Evolutionary conservation across 2,888 invertebrate species (phyloP), one percentile per base, ranked within the genome.

Genomic region (Pyrrhia umbra): DNA sequence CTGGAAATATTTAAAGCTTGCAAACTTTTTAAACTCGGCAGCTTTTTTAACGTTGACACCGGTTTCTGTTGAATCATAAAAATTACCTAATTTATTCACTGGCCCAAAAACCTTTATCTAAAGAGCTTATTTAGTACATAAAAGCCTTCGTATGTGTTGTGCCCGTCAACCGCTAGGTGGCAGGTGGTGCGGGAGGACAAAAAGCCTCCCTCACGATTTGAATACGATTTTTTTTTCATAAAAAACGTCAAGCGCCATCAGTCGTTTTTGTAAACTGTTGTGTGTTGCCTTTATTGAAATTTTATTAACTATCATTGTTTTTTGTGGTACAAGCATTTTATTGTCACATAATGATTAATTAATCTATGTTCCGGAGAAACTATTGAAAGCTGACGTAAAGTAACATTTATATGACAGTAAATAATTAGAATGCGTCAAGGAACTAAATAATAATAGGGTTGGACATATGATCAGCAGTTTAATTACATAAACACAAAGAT

Each of bases 171-270:
- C 81, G 80, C 77, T 63, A 71, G 59, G 59, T 71, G 83, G 89
- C 90, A 90, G 90, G 89, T 89, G 90, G 69, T 69, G 62, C 50
- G 77, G 71, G 85, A 85, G 85, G 85, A 75, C 68, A 82, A 84
- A 85, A 86, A 84, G 71, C 81, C 75, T 85, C 86, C 90, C 90
- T 87, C 87, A 80, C 80, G 72, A 89, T 91, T 90, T 90, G 87
- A 90, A 90, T 90, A 90, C 73, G 82, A 84, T 84, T 84, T 89
- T 88, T 87, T 84, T 64, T 74, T 9, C 6, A 61, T 42, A 64
- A 76, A 80, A 76, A 78, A 65, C 75, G 30, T 43, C 51, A 68
- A 72, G 75, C 79, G 82, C 81, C 83, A 65, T 73, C 77, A 62
- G 78, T 61, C 23, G 77, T 27, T 72, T 76, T 80, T 77, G 76